Base-by-base conservation (phyloP, 2,113 vertebrate species). In the Taxidea taxus region DNA sequence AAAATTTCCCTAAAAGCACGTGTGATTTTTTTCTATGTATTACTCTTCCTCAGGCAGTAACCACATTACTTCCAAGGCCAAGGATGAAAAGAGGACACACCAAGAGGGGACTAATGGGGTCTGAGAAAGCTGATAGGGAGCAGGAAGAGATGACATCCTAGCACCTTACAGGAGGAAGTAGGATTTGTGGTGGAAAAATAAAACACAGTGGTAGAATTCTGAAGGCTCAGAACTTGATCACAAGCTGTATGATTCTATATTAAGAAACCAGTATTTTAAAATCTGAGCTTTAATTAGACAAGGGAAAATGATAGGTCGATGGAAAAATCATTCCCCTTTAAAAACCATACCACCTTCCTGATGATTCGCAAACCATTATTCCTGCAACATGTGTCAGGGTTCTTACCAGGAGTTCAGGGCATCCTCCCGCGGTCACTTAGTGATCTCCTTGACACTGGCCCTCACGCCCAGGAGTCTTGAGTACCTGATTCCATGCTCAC, bases 181-280 rank as follows among this genome's bases (percentile, higher is more conserved):
- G 8, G 31, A 44, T 44, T 49, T 68, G 0, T 51, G 7, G 8
- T 27, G 29, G 56, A 51, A 85, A 89, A 94, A 20, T 12, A 54
- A 77, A 37, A 80, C 4, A 77, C 0, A 16, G 8, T 37, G 81
- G 9, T 31, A 1, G 25, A 21, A 87, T 66, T 77, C 70, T 68
- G 15, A 95, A 70, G 10, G 15, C 2, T 62, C 9, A 70, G n/a
- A 86, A 86, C 2, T 68, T 49, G 16, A 92, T 60, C 58, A 56
- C 7, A 68, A 62, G 6, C 5, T 25, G 0, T 42, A 27, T 66
- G 27, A 49, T 54, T 85, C 31, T 68, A n/a, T 62, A 42, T 68
- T 91, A 54, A 94, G n/a, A 94, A 94, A 64, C 4, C 31, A 94
- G 6, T 44, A 39, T 75, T 94, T 97, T 47, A 37, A 90, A 94